Evolutionary conservation across 1,140 invertebrate species (phyloP).

Genomic region (Eriosoma lanigerum): DNA sequence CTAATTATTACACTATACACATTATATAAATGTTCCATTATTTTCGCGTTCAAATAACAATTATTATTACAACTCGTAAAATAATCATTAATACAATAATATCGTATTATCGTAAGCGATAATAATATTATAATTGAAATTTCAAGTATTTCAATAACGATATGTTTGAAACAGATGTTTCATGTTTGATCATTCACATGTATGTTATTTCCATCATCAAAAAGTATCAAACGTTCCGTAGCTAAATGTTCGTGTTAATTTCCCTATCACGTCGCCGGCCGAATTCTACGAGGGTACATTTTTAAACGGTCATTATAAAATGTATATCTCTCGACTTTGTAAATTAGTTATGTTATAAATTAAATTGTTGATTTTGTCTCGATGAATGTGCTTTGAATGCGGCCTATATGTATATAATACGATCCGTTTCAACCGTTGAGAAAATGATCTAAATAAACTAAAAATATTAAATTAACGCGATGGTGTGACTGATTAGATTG

Average conservation of each 20-base stretch:
- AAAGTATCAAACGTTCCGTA: not conserved
- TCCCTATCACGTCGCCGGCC: not conserved
- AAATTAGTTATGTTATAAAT: not conserved
- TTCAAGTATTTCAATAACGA: too few relatives aligned
- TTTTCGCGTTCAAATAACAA: too few relatives aligned
- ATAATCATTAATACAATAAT: too few relatives aligned
- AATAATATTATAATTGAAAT: too few relatives aligned
- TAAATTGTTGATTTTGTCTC: not conserved
- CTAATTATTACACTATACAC: too few relatives aligned
- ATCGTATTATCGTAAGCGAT: too few relatives aligned
- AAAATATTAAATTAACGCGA: not conserved
- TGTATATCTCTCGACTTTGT: not conserved
- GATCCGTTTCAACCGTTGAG: not conserved
- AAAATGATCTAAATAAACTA: not conserved
- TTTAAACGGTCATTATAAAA: not conserved
- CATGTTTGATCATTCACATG: too few relatives aligned
- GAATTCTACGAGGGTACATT: not conserved
- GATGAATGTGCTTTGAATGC: not conserved
- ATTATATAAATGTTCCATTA: too few relatives aligned
- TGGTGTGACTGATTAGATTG: too few relatives aligned
- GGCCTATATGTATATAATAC: too few relatives aligned
- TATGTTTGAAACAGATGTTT: too few relatives aligned
- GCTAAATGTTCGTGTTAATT: not conserved
- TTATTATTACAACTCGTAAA: too few relatives aligned
- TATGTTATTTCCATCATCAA: not conserved